These are phyloP conservation scores for Mamestra brassicae DNA, from an alignment of 2,888 invertebrate species.

Conservation along the genomic window DNA sequence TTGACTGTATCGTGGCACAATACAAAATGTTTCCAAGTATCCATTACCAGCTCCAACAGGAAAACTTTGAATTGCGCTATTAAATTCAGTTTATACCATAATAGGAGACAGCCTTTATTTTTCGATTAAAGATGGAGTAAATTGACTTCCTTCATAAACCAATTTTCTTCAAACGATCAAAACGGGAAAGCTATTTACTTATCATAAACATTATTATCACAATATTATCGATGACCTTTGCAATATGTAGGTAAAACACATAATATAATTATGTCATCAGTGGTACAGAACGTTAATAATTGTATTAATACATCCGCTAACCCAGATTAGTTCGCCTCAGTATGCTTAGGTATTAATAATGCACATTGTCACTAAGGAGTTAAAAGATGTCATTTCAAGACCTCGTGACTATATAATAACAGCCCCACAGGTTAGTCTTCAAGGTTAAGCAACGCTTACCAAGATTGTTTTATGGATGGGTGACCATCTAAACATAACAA, in stretches of 20 bases:
- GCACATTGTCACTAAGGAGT: neutral
- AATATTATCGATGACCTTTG: constrained; percentile 12
- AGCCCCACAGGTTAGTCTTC: no score
- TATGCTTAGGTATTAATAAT: neutral
- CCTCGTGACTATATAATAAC: no score
- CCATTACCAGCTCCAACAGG: neutral
- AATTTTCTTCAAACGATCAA: neutral
- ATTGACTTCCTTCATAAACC: neutral
- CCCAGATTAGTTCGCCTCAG: constrained; percentile 22
- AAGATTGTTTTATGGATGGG: no score
- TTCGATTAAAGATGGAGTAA: neutral
- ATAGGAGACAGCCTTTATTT: neutral
- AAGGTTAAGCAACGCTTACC: no score
- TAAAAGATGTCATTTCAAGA: neutral
- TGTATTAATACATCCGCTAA: constrained; percentile 39
- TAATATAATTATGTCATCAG: constrained; percentile 29
- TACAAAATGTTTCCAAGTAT: neutral
- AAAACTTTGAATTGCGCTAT: neutral
- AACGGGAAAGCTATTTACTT: neutral
- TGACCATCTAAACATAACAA: no score
- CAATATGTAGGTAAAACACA: constrained; percentile 12
- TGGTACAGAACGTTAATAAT: neutral
- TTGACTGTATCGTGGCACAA: neutral
- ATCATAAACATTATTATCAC: constrained; percentile 14
- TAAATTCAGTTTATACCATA: neutral